Conservation (phyloP, 2,888 invertebrate genomes). For the Phragmatobia fuliginosa region DNA sequence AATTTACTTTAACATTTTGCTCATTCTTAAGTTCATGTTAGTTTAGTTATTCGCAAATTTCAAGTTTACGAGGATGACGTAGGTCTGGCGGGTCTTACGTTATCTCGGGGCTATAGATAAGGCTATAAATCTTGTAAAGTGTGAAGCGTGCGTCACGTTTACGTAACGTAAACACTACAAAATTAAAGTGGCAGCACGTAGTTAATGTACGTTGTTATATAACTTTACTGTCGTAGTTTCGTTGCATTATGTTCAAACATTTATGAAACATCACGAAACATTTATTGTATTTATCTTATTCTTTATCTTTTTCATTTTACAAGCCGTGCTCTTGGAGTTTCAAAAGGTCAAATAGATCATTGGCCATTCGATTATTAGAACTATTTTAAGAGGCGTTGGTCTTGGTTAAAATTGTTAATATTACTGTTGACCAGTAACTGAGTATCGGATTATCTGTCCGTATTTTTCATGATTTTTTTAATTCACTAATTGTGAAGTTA, state of each 20-base stretch:
- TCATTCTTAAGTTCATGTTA: background rate
- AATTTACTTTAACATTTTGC: background rate
- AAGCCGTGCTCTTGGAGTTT: background rate
- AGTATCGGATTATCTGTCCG: no score
- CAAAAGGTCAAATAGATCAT: background rate
- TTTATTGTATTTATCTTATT: background rate
- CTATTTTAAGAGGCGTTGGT: no score
- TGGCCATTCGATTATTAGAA: background rate
- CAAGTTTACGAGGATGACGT: background rate
- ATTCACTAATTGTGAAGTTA: background rate
- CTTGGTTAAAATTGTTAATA: no score
- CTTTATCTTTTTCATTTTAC: background rate
- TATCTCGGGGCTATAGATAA: background rate
- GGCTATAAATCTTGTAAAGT: slow-evolving; percentile 2
- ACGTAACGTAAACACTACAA: slow-evolving; percentile 1
- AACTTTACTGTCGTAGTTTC: background rate
- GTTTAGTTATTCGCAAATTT: background rate
- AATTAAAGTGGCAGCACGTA: background rate
- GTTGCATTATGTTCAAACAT: background rate
- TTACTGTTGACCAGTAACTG: no score
- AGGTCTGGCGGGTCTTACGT: background rate
- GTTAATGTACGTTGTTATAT: background rate
- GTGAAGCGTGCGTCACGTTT: background rate
- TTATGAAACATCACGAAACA: background rate
- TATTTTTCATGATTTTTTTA: no score